phyloP scores from a whole-genome alignment of 1,140 invertebrate genomes.

The Marisa cornuarietis region DNA sequence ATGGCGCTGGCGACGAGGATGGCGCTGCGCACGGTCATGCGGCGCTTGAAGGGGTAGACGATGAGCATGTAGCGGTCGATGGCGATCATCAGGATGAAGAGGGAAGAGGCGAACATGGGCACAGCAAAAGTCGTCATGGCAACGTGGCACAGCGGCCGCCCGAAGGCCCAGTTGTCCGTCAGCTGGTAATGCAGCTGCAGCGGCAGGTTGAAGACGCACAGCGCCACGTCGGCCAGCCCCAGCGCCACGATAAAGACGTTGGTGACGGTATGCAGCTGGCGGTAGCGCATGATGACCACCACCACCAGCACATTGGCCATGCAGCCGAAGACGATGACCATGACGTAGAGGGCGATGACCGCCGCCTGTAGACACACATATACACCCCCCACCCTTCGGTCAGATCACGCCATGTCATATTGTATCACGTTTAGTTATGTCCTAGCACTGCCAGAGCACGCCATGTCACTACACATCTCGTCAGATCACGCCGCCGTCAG shows the following conservation, averaged over 20 bases:
- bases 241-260: conserved; percentile 97
- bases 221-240: conserved; percentile 92
- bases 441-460: too few species aligned
- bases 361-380: conserved; percentile 32
- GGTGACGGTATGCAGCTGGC: conserved; percentile 95
- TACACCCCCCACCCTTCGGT: too few species aligned
- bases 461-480: too few species aligned
- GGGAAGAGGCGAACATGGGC: conserved; percentile 76
- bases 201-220: conserved; percentile 89
- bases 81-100: conserved; percentile 78
- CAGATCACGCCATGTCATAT: too few species aligned
- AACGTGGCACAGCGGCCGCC: conserved; percentile 55
- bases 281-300: conserved; percentile 86
- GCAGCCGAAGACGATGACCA: conserved; percentile 62
- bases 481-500: too few species aligned
- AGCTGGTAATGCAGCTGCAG: conserved; percentile 80
- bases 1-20: conserved; percentile 45
- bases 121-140: conserved; percentile 67
- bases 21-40: conserved; percentile 54
- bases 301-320: conserved; percentile 86
- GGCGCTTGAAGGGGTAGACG: conserved; percentile 69
- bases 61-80: conserved; percentile 76
- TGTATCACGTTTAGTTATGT: too few species aligned
- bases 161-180: conserved; percentile 85
- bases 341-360: conserved; percentile 57